Conservation (phyloP, 2,888 invertebrate genomes). For the Ophion ventricosus region DNA sequence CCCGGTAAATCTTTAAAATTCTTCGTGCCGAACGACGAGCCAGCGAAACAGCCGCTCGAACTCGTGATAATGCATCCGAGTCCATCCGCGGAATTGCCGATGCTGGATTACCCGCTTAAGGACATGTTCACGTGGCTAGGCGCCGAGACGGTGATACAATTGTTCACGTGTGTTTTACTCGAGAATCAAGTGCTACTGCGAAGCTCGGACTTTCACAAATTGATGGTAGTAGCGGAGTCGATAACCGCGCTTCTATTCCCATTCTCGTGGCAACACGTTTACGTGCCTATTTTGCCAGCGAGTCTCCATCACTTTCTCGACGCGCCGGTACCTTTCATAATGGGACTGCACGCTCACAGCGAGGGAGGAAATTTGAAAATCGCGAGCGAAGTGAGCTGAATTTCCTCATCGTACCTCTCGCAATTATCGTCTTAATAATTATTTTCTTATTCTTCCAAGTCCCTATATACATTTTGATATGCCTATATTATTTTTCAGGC, state of each 20-base stretch:
- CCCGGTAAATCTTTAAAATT: constrained; percentile 92
- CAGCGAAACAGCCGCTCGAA: constrained; percentile 81
- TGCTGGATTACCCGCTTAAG: constrained; percentile 96
- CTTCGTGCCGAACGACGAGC: constrained; percentile 81
- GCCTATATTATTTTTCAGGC: constrained; percentile 85
- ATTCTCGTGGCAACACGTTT: constrained; percentile 99
- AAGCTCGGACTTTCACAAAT: constrained; percentile 96
- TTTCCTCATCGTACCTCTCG: neutral
- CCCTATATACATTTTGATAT: constrained; percentile 15
- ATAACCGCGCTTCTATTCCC: constrained; percentile 95
- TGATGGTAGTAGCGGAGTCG: constrained; percentile 98
- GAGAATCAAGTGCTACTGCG: constrained; percentile 98
- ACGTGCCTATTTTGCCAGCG: constrained; percentile 98
- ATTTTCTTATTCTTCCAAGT: neutral
- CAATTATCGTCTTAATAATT: too few relatives aligned
- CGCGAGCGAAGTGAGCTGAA: constrained; percentile 82
- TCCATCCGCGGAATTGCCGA: constrained; percentile 93
- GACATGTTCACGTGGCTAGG: constrained; percentile 95
- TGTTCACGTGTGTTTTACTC: constrained; percentile 96
- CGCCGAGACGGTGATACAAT: constrained; percentile 95
- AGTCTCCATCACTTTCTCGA: constrained; percentile 98
- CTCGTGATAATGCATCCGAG: constrained; percentile 91
- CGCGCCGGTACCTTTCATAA: constrained; percentile 99
- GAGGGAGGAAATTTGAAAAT: constrained; percentile 83
- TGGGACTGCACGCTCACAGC: constrained; percentile 90